Evolutionary conservation across 1,140 invertebrate genomes (phyloP), one percentile per base, ranked within the genome.

Genomic region (Lineus longissimus): DNA sequence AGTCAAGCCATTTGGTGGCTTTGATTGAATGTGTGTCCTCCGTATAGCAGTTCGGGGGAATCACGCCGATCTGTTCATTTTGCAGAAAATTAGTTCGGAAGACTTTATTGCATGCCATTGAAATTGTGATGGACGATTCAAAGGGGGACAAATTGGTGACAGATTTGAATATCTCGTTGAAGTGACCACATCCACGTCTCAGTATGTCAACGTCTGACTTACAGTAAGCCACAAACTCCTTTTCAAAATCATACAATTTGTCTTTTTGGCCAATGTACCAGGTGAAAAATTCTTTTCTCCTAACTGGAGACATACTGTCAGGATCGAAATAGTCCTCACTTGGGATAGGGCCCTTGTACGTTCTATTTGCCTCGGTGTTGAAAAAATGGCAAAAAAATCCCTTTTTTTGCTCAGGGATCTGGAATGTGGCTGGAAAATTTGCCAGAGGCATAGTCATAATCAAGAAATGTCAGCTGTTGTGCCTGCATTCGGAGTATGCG

Each of bases 341-440:
- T 0, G 64, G 67, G 57, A 59, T 43, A 29, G 63, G 59, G 15
- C 60, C 45, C 15, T 27, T 17, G 57, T 62, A 65, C 15, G 57
- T 29, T 22, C 51, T 17, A 56, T 65, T 65, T 55, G 55, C 56
- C 25, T 57, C 41, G 6, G 19, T 55, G 41, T 69, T 66, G 41
- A 65, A 71, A 4, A 64, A 54, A 62, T 66, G 67, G 15, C 66
- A 66, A 56, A 71, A 69, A 25, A 64, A 69, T 13, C 69, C 67
- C 47, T 71, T 67, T 13, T 30, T 41, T 27, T 67, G 40, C 40
- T 70, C 63, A 7, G 51, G 29, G 7, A 65, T 36, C 15, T 55
- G 61, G 55, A 71, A 67, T 23, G 57, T 43, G 19, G 51, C 43
- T 15, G 67, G 67, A 15, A 66, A 55, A 15, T 62, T 60, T 15